These are phyloP conservation scores for Anarhynchus alexandrinus DNA, from an alignment of 2,113 vertebrate genomes.

Conservation along the genomic window DNA sequence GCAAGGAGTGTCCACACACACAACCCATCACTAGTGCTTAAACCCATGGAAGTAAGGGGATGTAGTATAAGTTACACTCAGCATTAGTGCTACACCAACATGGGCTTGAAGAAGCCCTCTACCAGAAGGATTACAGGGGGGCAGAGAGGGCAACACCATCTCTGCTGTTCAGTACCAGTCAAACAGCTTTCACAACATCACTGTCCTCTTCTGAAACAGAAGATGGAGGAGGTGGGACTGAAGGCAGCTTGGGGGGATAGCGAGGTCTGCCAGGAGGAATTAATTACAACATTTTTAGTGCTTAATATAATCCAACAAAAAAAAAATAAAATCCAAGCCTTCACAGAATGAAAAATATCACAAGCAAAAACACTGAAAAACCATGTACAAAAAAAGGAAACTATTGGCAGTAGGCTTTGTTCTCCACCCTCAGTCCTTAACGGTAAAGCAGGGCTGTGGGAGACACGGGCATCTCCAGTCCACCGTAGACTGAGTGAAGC, in stretches of 20 bases:
- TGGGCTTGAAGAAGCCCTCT: neutral
- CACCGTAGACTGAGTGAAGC: neutral
- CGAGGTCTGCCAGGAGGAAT: neutral
- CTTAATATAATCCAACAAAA: neutral
- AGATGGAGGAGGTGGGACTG: neutral
- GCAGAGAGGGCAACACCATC: neutral
- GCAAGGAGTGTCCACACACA: neutral
- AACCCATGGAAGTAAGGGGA: neutral
- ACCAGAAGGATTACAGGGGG: neutral
- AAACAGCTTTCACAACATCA: neutral
- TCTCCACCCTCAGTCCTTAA: neutral
- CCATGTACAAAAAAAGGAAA: neutral
- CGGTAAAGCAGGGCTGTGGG: neutral
- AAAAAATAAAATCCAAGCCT: neutral
- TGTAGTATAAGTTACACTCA: neutral
- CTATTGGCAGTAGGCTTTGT: neutral
- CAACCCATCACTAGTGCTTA: neutral
- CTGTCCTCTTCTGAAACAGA: neutral
- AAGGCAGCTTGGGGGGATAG: neutral
- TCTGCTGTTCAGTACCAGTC: neutral
- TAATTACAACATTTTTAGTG: neutral
- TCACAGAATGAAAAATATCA: neutral
- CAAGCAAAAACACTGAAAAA: neutral
- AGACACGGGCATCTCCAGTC: neutral
- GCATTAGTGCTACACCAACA: neutral